phyloP scores from a whole-genome alignment of 2,113 vertebrate genomes.

The Callipepla californica region DNA sequence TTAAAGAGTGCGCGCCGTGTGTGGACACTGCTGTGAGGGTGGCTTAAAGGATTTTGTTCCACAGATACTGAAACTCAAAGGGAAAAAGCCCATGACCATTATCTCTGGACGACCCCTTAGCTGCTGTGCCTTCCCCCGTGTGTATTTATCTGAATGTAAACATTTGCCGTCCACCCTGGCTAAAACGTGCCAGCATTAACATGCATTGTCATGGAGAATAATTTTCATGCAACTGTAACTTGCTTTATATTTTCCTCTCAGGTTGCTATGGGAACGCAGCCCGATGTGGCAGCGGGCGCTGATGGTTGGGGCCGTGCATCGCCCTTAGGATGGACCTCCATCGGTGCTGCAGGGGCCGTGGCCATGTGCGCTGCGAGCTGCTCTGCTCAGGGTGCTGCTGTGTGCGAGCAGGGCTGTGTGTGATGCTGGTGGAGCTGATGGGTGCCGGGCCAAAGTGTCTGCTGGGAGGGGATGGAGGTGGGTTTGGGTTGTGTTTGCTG shows the following conservation, averaged over 20 bases:
- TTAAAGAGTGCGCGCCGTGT: background rate
- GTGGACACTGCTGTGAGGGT: background rate
- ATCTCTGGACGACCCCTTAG: constrained; percentile 39
- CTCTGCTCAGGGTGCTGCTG: background rate
- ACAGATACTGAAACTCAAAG: background rate
- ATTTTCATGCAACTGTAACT: constrained; percentile 78
- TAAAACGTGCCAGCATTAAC: constrained; percentile 58
- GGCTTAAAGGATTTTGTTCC: constrained; percentile 1
- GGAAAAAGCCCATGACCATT: background rate
- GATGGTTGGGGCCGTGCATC: constrained; percentile 21
- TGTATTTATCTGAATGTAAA: constrained; percentile 59
- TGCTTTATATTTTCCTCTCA: constrained; percentile 73
- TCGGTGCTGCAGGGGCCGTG: constrained; percentile 9
- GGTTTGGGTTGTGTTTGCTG: background rate
- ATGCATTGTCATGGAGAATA: constrained; percentile 77
- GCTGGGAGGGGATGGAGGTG: background rate
- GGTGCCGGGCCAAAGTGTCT: background rate
- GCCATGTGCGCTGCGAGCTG: background rate
- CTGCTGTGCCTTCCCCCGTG: constrained; percentile 6
- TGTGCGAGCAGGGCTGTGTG: background rate
- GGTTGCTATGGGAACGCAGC: constrained; percentile 75
- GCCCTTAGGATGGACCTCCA: constrained; percentile 59
- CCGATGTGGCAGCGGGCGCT: constrained; percentile 36
- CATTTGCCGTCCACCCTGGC: background rate
- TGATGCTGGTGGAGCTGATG: background rate